These are phyloP conservation scores for Stenodera caucasica DNA, from an alignment of 2,888 invertebrate genomes.

Conservation along the genomic window DNA sequence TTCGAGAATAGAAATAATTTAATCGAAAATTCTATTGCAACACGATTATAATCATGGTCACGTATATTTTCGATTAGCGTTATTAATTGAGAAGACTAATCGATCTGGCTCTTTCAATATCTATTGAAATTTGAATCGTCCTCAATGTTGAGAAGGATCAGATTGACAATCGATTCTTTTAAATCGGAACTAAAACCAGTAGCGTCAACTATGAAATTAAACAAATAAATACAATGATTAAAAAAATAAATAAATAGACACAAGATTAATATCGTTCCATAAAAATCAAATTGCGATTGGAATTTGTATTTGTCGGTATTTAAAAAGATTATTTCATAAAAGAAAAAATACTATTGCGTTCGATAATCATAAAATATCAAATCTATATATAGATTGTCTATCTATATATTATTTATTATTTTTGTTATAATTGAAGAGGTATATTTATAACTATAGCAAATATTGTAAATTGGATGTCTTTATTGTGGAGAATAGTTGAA, in stretches of 20 bases:
- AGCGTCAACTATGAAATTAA: too few relatives aligned
- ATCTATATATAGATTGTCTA: not conserved
- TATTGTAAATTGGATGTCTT: not conserved
- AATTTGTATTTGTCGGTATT: too few relatives aligned
- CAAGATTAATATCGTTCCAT: too few relatives aligned
- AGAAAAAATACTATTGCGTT: not conserved
- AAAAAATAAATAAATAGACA: too few relatives aligned
- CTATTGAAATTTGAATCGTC: too few relatives aligned
- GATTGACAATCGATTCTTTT: too few relatives aligned
- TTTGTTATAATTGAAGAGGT: not conserved
- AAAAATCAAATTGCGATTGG: too few relatives aligned
- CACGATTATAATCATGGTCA: not conserved
- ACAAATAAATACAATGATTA: too few relatives aligned
- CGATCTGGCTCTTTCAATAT: not conserved
- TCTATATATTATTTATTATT: not conserved
- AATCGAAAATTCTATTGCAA: not conserved
- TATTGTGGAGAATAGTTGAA: not conserved
- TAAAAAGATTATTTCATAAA: not conserved
- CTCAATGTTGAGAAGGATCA: too few relatives aligned
- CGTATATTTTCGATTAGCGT: not conserved
- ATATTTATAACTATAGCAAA: conserved; percentile 2
- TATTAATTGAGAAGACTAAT: too few relatives aligned
- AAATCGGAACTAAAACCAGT: too few relatives aligned
- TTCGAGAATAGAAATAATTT: not conserved
- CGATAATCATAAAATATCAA: not conserved